Evolutionary conservation across 2,113 vertebrate species (phyloP).

Genomic region (Stictonetta naevosa): DNA sequence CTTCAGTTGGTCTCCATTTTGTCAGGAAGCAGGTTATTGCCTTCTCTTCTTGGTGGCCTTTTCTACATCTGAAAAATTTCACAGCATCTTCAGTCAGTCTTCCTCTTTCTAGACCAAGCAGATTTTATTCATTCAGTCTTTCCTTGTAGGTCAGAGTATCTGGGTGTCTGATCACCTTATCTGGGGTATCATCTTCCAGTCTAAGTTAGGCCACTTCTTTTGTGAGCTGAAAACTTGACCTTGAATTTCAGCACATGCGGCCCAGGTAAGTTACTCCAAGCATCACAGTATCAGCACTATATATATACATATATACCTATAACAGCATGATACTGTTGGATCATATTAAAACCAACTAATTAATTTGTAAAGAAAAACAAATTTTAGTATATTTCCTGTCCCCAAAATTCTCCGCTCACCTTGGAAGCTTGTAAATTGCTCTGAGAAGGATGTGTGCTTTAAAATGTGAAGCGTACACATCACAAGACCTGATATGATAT

Average conservation of each 20-base stretch:
- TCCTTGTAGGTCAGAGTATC: neutral
- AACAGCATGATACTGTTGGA: neutral
- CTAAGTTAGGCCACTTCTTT: neutral
- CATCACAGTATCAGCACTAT: neutral
- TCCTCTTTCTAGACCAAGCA: neutral
- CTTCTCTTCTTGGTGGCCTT: neutral
- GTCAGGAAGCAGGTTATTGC: neutral
- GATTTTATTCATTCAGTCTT: neutral
- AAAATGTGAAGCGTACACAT: neutral
- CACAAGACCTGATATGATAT: neutral
- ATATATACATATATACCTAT: neutral
- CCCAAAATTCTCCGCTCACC: neutral
- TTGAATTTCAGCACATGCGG: neutral
- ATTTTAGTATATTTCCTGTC: neutral
- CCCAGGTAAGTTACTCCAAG: neutral
- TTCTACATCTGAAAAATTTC: neutral
- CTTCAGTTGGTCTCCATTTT: neutral
- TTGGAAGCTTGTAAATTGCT: neutral
- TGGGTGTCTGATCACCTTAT: neutral
- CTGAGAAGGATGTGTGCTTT: neutral
- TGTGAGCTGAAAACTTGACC: neutral
- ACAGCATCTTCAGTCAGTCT: neutral
- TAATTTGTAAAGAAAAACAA: neutral
- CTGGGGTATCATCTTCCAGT: neutral
- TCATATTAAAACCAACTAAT: neutral